Evolutionary conservation across 2,797 vertebrate genomes (phyloP), one percentile per base, ranked within the genome.

Genomic region (Neosilurus hyrtlii): DNA sequence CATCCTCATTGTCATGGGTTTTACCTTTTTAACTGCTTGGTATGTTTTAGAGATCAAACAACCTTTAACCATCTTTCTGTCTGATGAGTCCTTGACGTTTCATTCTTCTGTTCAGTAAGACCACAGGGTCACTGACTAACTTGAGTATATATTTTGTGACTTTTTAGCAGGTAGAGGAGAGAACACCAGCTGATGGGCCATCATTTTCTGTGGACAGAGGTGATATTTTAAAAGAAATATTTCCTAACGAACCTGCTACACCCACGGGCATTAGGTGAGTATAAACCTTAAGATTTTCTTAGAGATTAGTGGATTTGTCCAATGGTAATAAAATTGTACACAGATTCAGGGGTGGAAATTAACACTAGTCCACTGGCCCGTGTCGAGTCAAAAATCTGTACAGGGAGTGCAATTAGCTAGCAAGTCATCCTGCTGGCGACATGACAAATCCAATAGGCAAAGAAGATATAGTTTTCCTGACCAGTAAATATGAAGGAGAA

Each of bases 261-360:
- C 96, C 97, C 66, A 96, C 96, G 61, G 96, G 97, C 93, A 96
- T 99, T 86, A 95, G 81, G 98, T 99, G 79, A 92, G 91, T 84
- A 2, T 78, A n/a, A 66, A 11, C 37, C 1, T 82, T 54, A 22
- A 49, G 11, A 18, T 63, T 73, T 73, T 54, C 1, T 8, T 73
- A 30, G 9, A 20, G 52, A 56, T 30, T 30, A 73, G 16, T 11
- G 24, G 16, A 22, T n/a, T 71, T 52, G 15, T 71, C 16, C 22
- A 24, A 16, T 52, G 49, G 6, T 57, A 57, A 37, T 57, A 56
- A 11, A 6, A 7, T 37, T 57, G 4, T 56, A 26, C 26, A 35
- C 72, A 56, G 9, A 6, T 35, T 0, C 20, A 30, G 4, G 35
- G 15, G 52, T 20, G 30, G 30, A 74, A 56, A 74, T 2, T 20